Percentiles rank a stretch among this genome's conserved stretches.
phyloP scores from a whole-genome alignment of 2,888 invertebrate species.

The Leucoptera coffeella region DNA sequence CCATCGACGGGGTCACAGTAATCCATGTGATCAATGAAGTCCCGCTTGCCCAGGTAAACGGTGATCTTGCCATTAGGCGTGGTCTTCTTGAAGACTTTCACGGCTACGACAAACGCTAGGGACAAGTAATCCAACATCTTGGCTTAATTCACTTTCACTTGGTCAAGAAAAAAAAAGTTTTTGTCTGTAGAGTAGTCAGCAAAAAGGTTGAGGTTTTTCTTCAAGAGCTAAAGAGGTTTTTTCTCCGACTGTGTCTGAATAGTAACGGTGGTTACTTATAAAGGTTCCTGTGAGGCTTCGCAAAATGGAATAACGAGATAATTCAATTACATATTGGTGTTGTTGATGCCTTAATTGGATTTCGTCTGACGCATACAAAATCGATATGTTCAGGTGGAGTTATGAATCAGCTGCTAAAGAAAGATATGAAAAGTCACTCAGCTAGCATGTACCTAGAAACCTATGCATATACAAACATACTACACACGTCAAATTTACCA shows the following conservation, averaged over 20 bases:
- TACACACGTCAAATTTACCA: too few relatives aligned
- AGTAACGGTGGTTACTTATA: too few relatives aligned
- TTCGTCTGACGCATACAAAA: too few relatives aligned
- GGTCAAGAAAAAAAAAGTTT: constrained; percentile 8
- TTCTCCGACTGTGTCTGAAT: too few relatives aligned
- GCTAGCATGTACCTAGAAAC: too few relatives aligned
- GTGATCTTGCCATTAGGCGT: constrained; percentile 95
- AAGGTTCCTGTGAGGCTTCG: constrained; percentile 37
- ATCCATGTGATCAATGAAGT: constrained; percentile 95
- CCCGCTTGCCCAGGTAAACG: constrained; percentile 94
- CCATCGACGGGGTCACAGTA: constrained; percentile 91
- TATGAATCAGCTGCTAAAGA: too few relatives aligned
- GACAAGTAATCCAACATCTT: constrained; percentile 39
- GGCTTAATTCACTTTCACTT: constrained; percentile 9
- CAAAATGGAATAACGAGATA: constrained; percentile 25
- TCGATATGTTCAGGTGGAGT: too few relatives aligned
- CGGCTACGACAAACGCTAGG: constrained; percentile 66
- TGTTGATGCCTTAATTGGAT: too few relatives aligned
- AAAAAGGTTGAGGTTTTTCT: constrained; percentile 37
- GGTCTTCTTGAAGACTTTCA: constrained; percentile 90
- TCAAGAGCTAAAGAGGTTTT: constrained; percentile 12
- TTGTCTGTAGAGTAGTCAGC: constrained; percentile 32
- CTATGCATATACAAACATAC: too few relatives aligned
- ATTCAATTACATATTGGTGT: constrained; percentile 36
- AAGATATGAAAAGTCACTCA: too few relatives aligned